Base-by-base conservation (phyloP, 2,797 vertebrate species). In the Liparis tanakae region DNA sequence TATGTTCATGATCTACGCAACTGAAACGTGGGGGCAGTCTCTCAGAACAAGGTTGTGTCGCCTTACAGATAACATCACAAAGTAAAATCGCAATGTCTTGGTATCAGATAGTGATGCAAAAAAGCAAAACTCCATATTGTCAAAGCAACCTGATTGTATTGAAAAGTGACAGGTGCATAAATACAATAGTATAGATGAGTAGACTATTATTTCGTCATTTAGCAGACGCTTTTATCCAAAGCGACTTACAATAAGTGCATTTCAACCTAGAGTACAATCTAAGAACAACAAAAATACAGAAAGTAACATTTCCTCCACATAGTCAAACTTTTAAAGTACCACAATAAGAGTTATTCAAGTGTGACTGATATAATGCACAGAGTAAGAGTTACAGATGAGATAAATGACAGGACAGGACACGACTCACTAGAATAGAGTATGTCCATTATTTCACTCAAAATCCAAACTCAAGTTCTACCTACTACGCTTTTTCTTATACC, bases 1-100 rank as follows among this genome's bases (percentile, higher is more conserved):
- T 17, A 17, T 61, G 51, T 57, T 55, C 25, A 10, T 76, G 62
- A 63, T 59, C 44, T 20, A 14, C 18, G 65, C 69, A 63, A 46
- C 67, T 74, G 60, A 51, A 12, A 17, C 17, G 25, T 30, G 25
- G 25, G 25, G 25, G 25, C 25, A 6, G 18, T 8, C 12, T 5
- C 34, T 33, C 36, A 15, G 7, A 30, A 15, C 41, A 8, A 6
- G 53, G 7, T 48, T 15, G 41, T 43, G 3, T 6, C 10, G 43
- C 18, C 10, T 7, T 2, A 18, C 10, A 0, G 13, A 10, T 43
- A 0, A 56, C 34, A 33, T 20, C 18, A 14, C 3, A 2, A 4
- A 39, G 13, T 33, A 18, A 59, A 69, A 22, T 25, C n/a, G 6
- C 2, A 22, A 1, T 0, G 1, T 15, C 5, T 2, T 7, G 8